Evolutionary conservation across 2,113 vertebrate genomes (phyloP), one percentile per base, ranked within the genome.

Genomic region (Podocnemis expansa): DNA sequence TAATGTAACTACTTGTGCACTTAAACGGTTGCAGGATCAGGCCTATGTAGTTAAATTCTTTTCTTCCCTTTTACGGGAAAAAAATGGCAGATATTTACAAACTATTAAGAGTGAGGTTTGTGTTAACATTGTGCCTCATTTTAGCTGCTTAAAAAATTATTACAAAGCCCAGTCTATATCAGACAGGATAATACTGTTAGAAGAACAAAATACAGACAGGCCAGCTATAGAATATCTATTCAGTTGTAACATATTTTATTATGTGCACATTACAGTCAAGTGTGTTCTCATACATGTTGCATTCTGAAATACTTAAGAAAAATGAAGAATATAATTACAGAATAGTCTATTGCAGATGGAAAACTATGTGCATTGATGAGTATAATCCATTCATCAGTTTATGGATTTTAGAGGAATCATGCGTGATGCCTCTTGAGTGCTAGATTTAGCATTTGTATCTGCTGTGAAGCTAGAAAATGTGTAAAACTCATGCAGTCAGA

Each of bases 401-500:
- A 29, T 67, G 31, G 63, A 58, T 89, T 5, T 0, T 55, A 34
- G 3, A 2, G 31, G 63, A 78, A 78, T 54, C 41, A 9, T 5
- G 21, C 63, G 78, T 67, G 73, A 83, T 93, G 82, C 49, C 78
- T 87, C n/a, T 45, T 87, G 82, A 89, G 82, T 63, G 29, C 63
- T 29, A 17, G 82, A 45, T 0, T 0, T 73, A 78, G 43, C 52
- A 22, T 73, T 93, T 0, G 0, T 86, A 83, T 73, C 56, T 45
- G 2, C 55, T 93, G 78, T 56, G 79, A 88, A 91, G 38, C 70
- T 54, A 67, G 51, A 91, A 92, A 41, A n/a, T 24, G 60, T 89
- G 38, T 94, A 81, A 89, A 93, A 92, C 91, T 85, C 73, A 9
- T 92, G 56, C 81, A 78, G 5, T 87, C 52, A 92, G 56, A 60